Evolutionary conservation across 2,113 vertebrate genomes (phyloP).

Genomic region (Ibidorhyncha struthersii): DNA sequence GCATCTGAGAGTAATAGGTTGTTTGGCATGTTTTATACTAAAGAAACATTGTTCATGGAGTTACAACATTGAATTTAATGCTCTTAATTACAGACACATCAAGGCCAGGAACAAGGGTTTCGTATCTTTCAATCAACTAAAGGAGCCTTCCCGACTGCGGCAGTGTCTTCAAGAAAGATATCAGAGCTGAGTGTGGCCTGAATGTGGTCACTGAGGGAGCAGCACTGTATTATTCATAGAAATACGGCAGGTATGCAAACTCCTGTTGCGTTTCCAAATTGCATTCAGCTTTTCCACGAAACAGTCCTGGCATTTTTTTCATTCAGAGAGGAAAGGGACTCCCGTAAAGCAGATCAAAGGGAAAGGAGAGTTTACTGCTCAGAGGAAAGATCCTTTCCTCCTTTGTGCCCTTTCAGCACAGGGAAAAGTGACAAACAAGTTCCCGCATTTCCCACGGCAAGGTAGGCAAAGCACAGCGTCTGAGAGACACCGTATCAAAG

Average conservation of each 20-base stretch:
- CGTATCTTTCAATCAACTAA: slow-evolving; percentile 46
- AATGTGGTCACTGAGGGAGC: not conserved
- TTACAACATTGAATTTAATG: slow-evolving; percentile 38
- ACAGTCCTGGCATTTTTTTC: not conserved
- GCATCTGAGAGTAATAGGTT: not conserved
- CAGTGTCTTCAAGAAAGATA: not conserved
- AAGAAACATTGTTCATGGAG: not conserved
- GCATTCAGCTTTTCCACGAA: slow-evolving; percentile 27
- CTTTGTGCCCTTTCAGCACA: not conserved
- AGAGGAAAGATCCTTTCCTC: not conserved
- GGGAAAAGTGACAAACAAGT: slow-evolving; percentile 39
- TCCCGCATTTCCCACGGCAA: not conserved
- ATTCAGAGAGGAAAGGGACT: not conserved
- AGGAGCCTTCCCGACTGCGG: slow-evolving; percentile 46
- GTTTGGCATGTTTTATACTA: not conserved
- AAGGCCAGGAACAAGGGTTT: not conserved
- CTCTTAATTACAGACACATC: slow-evolving; percentile 37
- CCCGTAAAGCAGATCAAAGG: slow-evolving; percentile 35
- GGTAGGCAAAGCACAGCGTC: not conserved
- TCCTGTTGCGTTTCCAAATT: not conserved
- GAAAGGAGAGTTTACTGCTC: not conserved
- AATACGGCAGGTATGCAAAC: not conserved
- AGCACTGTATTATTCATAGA: slow-evolving; percentile 22
- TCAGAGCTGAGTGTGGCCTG: not conserved
- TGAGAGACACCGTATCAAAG: slow-evolving; percentile 33